Percentiles rank a stretch among this genome's conserved stretches.
Evolutionary conservation across 2,888 invertebrate species (phyloP).

Genomic region (Neria commutata): DNA sequence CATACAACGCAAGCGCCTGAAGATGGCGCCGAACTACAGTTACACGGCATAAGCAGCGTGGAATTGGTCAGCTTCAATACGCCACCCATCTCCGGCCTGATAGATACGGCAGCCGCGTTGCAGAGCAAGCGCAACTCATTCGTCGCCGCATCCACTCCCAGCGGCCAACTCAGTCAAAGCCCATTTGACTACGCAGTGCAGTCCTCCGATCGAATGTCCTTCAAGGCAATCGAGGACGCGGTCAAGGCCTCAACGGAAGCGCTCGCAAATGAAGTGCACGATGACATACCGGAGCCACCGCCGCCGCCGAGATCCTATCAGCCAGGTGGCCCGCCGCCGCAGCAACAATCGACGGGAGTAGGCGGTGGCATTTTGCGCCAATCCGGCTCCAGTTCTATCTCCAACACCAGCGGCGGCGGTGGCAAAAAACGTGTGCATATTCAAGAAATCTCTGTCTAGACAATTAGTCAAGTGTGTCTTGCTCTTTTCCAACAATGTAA

Average conservation of each 20-base stretch:
- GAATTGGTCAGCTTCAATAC: slow-evolving; percentile 48
- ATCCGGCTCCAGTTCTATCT: slow-evolving; percentile 64
- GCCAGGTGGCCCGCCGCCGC: slow-evolving; percentile 53
- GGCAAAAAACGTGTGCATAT: slow-evolving; percentile 88
- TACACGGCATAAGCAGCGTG: slow-evolving; percentile 28
- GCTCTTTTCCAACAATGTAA: slow-evolving; percentile 6
- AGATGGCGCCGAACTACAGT: slow-evolving; percentile 29
- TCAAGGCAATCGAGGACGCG: slow-evolving; percentile 55
- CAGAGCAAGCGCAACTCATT: slow-evolving; percentile 51
- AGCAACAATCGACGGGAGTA: slow-evolving; percentile 34
- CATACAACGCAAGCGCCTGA: background rate
- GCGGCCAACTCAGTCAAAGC: slow-evolving; percentile 21
- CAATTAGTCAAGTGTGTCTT: slow-evolving; percentile 13
- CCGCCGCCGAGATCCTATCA: slow-evolving; percentile 62
- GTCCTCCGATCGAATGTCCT: slow-evolving; percentile 55
- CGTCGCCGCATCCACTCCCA: slow-evolving; percentile 34
- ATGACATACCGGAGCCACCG: slow-evolving; percentile 69
- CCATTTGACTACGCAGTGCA: slow-evolving; percentile 54
- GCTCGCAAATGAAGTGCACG: slow-evolving; percentile 58
- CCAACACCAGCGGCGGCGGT: slow-evolving; percentile 69
- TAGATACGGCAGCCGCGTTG: slow-evolving; percentile 25
- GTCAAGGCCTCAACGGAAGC: slow-evolving; percentile 45
- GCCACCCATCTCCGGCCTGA: slow-evolving; percentile 27
- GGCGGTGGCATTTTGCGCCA: slow-evolving; percentile 67
- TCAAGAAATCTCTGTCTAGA: slow-evolving; percentile 86